phyloP scores from a whole-genome alignment of 2,113 vertebrate species.

The Cygnus atratus region DNA sequence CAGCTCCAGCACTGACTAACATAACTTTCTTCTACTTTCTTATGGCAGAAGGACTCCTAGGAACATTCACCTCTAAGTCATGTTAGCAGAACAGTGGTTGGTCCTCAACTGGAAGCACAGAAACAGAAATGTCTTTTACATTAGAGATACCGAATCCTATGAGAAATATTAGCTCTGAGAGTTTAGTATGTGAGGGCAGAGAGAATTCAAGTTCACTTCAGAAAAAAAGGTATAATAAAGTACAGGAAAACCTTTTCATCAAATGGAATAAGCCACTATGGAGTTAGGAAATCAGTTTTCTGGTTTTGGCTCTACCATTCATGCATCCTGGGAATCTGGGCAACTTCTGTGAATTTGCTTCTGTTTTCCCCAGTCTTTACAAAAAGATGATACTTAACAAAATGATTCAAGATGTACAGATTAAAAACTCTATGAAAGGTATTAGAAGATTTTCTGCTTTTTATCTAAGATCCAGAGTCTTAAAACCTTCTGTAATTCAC shows the following conservation, averaged over 20 bases:
- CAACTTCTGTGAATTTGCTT: neutral
- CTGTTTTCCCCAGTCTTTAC: neutral
- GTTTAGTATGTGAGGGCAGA: neutral
- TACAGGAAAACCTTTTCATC: neutral
- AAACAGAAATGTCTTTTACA: neutral
- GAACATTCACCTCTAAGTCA: neutral
- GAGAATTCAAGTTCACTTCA: neutral
- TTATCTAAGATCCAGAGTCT: neutral
- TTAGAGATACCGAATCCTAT: neutral
- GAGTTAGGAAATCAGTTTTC: neutral
- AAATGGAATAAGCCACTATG: neutral
- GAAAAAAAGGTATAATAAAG: neutral
- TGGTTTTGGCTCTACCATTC: neutral
- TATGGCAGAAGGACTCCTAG: neutral
- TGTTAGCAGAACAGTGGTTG: neutral
- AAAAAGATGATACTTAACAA: neutral
- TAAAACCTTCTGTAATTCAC: conserved; percentile 31
- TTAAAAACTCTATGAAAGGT: neutral
- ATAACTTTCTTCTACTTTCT: neutral
- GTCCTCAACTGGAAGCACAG: neutral
- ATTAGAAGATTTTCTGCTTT: conserved; percentile 16
- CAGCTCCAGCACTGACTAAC: neutral
- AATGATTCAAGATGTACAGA: neutral
- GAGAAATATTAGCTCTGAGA: neutral
- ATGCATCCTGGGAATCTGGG: neutral